Base-by-base conservation (phyloP, 2,113 vertebrate genomes). In the Willisornis vidua region DNA sequence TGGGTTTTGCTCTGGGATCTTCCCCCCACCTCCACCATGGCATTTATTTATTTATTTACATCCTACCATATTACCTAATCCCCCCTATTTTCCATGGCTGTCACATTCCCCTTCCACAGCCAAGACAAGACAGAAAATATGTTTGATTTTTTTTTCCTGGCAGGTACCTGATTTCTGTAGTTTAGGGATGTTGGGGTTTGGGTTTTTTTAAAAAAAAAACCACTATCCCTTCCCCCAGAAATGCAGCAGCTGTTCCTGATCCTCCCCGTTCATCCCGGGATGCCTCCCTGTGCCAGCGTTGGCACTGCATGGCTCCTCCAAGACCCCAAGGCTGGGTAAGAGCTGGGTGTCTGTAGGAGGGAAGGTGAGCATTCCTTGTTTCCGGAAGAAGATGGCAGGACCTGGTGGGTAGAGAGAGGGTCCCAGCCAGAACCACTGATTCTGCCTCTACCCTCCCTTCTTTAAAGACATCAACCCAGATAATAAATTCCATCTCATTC, bases 41-140 rank as follows among this genome's bases (percentile, higher is more conserved):
- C 39, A 41, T 68, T 85, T 68, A 61, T 82, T 74, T 87, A 51
- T 89, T 78, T 73, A 84, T 80, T 87, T 63, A 46, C 65, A 72
- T 55, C 67, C 63, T 18, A 1, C 80, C 61, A 29, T 31, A 58
- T 58, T 91, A 82, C 63, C 84, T 81, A 94, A 93, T 89, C 74
- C 84, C 46, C 80, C 79, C 89, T 72, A 62, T 91, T 95, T 95
- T 96, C 96, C 92, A 74, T 94, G 87, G 89, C 91, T 95, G 96
- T 95, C 96, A 93, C 87, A 94, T 66, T 43, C 81, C 66, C 62
- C 57, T 96, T 78, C 82, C 58, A 73, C 82, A 80, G 91, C 96
- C 92, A 96, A 96, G 86, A 91, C 51, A 85, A 1, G 8, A 77
- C 0, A 79, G 96, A 97, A 96, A 97, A 94, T 90, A 92, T 55